These are phyloP conservation scores for Alfaro cultratus DNA, from an alignment of 2,797 vertebrate genomes.

Conservation along the genomic window DNA sequence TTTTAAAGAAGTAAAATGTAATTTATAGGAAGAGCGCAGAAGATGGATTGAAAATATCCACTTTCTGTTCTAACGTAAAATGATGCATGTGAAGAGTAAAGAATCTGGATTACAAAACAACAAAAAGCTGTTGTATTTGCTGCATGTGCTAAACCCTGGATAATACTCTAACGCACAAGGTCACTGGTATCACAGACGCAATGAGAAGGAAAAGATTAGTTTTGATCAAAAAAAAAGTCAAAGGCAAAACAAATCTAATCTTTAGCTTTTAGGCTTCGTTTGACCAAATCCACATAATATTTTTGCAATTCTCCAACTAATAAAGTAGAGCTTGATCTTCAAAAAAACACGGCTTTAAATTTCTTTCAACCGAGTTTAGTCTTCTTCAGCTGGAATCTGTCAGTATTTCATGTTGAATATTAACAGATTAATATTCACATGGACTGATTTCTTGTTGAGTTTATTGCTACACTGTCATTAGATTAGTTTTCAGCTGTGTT, in stretches of 20 bases:
- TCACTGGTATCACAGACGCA: conserved; percentile 3
- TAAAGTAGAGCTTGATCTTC: neutral
- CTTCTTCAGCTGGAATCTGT: neutral
- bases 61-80: neutral
- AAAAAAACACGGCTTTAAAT: neutral
- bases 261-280: neutral
- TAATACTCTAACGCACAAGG: conserved; percentile 3
- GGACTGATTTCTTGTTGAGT: neutral
- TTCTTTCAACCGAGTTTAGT: neutral
- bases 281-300: neutral
- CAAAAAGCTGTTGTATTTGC: neutral
- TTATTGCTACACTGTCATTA: neutral
- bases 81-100: neutral
- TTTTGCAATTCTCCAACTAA: neutral
- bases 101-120: neutral
- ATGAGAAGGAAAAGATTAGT: neutral
- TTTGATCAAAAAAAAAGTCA: neutral
- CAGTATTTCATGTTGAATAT: neutral
- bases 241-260: neutral
- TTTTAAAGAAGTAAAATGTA: neutral
- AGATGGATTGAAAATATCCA: no score
- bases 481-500: neutral
- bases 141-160: neutral
- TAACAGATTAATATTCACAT: neutral
- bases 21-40: neutral